Base-by-base conservation (phyloP, 2,113 vertebrate genomes). In the Oostethus manadensis region DNA sequence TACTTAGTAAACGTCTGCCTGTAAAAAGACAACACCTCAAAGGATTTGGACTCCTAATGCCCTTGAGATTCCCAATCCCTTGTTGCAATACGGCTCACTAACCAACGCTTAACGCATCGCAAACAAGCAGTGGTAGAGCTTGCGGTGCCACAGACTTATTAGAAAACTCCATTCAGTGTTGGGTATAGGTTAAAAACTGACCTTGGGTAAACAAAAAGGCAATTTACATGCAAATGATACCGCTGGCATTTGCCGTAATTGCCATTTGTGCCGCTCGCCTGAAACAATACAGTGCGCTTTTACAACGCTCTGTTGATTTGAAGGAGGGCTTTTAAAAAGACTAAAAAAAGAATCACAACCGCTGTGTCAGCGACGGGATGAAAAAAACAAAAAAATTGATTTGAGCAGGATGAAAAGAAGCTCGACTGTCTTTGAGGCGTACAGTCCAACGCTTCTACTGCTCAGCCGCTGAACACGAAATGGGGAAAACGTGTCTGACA, bases 221-320 rank as follows among this genome's bases (percentile, higher is more conserved):
- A 65, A 87, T 84, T 87, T 87, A 74, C 71, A 88, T 87, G 83
- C 76, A 84, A 86, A 88, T 84, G 63, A 84, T 61, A 71, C 54
- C 35, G 58, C 66, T 79, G 71, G 55, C 75, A 79, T 87, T 80
- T 79, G 45, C 62, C 66, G 62, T 77, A 80, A 82, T 84, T 82
- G 72, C 70, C 20, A 47, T 74, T 76, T 72, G 75, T 58, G 56
- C 51, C 50, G 73, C 59, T 76, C 63, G 48, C 71, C 58, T 63
- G 45, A 53, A 66, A 74, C 43, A 40, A 62, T 64, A 69, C 62
- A 68, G 70, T 43, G 56, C 64, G 62, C 46, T 57, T 76, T 70
- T 46, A 68, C 65, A 71, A 38, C 58, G 59, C 22, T 26, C 40
- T 23, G 55, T 40, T 22, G 55, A 56, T 53, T 53, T 53, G 33